Evolutionary conservation across 2,113 vertebrate species (phyloP), one percentile per base, ranked within the genome.

Genomic region (Glaucidium brasilianum): DNA sequence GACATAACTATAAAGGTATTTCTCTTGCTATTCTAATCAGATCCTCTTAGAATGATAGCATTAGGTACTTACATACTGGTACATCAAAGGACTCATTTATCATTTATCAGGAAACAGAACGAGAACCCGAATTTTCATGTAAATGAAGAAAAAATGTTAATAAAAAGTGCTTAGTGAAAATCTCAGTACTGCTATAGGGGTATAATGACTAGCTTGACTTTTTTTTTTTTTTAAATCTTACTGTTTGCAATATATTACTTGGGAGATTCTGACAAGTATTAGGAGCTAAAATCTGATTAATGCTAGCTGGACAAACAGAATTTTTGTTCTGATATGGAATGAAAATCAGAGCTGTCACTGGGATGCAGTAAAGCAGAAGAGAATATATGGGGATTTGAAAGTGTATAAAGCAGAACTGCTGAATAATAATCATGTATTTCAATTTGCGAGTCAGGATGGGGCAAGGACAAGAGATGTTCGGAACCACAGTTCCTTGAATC

Each of bases 81-180:
- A 64, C 62, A 85, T 82, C 74, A 94, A 90, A 91, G 34, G 13
- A 27, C 13, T 89, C 60, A 88, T 94, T 93, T 76, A 86, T 89
- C 37, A 91, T 94, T 94, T 94, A 82, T 95, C 77, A 75, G 73
- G 74, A 89, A 94, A 60, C 49, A 83, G 64, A 87, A 79, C 35
- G 30, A 25, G 75, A 92, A 95, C 82, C 25, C 8, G 49, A 82
- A 76, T 79, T 92, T 94, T 94, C 72, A 79, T 94, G 81, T 88
- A 88, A 96, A 88, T 92, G 66, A 23, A 72, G 27, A 68, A 75
- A 89, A 93, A 89, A 50, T 66, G 37, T 76, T 90, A 84, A 91
- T 90, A 59, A 75, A 67, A 91, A 63, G 34, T 12, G 11, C 56
- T 84, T 87, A 85, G 43, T 76, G 62, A 76, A 94, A 85, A 32